phyloP scores from a whole-genome alignment of 2,797 vertebrate species.

The Thripadectes ignobilis region DNA sequence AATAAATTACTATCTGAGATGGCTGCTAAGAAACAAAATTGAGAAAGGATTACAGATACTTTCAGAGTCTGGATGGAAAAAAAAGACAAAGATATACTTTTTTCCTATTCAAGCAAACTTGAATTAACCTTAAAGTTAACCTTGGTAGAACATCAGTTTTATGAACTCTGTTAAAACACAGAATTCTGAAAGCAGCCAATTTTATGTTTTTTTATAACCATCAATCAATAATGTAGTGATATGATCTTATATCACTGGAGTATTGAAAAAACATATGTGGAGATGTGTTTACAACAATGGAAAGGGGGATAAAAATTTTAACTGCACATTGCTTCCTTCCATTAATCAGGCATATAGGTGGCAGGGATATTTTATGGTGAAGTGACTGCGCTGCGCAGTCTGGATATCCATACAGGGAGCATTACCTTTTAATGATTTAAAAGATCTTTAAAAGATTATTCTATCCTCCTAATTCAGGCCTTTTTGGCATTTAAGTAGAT shows the following conservation, averaged over 20 bases:
- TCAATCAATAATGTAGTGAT: not conserved
- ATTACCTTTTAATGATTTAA: not conserved
- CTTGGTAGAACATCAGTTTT: not conserved
- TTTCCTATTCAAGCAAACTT: not conserved
- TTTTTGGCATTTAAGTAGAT: not conserved
- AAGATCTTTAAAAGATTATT: not conserved
- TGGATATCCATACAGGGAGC: not conserved
- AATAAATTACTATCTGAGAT: not conserved
- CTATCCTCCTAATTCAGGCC: not conserved
- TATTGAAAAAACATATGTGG: not conserved
- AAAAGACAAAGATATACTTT: not conserved
- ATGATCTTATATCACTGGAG: not conserved
- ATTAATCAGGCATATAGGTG: not conserved
- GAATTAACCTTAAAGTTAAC: not conserved
- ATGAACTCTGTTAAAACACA: not conserved
- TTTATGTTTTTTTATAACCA: not conserved
- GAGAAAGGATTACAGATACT: not conserved
- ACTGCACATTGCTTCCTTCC: not conserved
- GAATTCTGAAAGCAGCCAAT: not conserved
- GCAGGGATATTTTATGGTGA: not conserved
- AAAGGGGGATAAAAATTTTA: not conserved
- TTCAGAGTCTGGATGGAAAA: not conserved
- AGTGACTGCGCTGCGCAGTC: not conserved
- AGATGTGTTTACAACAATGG: not conserved
- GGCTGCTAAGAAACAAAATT: not conserved